These are phyloP conservation scores for Micrastur ruficollis DNA, from an alignment of 2,797 vertebrate genomes.

Conservation along the genomic window DNA sequence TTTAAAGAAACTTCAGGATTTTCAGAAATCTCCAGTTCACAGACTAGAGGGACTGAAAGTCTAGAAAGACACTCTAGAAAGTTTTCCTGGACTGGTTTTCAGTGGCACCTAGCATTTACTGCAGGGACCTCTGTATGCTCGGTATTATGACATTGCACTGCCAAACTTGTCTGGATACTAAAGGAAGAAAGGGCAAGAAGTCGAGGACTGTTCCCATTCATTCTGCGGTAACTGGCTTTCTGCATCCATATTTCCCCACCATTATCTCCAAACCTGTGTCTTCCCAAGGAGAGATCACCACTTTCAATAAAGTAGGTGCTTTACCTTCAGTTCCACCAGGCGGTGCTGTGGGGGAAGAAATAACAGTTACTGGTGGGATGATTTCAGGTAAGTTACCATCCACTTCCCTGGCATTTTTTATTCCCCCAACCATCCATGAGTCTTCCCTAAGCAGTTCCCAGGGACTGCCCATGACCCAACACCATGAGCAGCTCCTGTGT, in stretches of 20 bases:
- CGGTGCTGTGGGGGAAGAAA: constrained; percentile 29
- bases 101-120: not conserved
- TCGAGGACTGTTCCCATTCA: not conserved
- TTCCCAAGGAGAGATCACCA: not conserved
- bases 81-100: not conserved
- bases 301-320: not conserved
- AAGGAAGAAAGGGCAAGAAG: not conserved
- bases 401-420: not conserved
- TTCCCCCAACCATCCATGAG: not conserved
- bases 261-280: not conserved
- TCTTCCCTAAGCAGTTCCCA: not conserved
- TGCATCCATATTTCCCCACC: not conserved
- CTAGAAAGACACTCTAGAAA: not conserved
- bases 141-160: not conserved
- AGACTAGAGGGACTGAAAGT: not conserved
- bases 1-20: not conserved
- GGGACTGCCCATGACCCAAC: not conserved
- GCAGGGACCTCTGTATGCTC: not conserved
- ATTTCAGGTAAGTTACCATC: not conserved
- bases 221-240: not conserved
- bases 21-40: not conserved
- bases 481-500: not conserved
- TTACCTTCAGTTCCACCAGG: constrained; percentile 60
- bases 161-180: not conserved
- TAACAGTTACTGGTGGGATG: not conserved